Evolutionary conservation across 2,888 invertebrate genomes (phyloP).

Genomic region (Ophion costatus): DNA sequence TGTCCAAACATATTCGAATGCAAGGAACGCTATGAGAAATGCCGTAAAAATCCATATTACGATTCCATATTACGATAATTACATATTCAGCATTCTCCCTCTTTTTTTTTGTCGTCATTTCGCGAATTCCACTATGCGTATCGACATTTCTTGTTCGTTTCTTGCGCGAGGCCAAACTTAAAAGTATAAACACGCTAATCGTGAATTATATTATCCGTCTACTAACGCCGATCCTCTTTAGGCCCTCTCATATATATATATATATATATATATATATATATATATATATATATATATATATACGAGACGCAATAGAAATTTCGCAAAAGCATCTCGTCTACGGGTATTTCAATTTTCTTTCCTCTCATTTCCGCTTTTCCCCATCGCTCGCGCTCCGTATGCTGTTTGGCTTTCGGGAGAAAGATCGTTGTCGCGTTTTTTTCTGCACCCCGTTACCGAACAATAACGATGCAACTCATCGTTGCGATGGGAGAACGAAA

Average conservation of each 20-base stretch:
- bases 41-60: conserved; percentile 62
- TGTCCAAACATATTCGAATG: conserved; percentile 61
- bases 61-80: conserved; percentile 57
- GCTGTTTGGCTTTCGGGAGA: conserved; percentile 11
- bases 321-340: conserved; percentile 58
- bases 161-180: conserved; percentile 60
- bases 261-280: not conserved
- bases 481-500: not conserved
- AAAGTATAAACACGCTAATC: conserved; percentile 54
- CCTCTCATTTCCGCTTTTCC: conserved; percentile 13
- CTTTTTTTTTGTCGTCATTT: not conserved
- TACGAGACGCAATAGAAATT: conserved; percentile 55
- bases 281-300: not conserved
- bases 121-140: conserved; percentile 54
- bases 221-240: conserved; percentile 58
- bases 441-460: not conserved
- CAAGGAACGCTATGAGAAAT: conserved; percentile 63
- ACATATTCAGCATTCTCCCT: conserved; percentile 44
- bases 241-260: conserved; percentile 50
- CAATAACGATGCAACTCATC: not conserved
- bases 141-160: conserved; percentile 32
- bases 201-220: conserved; percentile 51
- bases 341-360: conserved; percentile 58
- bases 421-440: not conserved
- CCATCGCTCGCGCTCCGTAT: conserved; percentile 45